A percentile compares a stretch with the other conserved stretches of the same genome.
These are phyloP conservation scores for Phaedon cochleariae DNA, from an alignment of 2,888 invertebrate genomes.

Conservation along the genomic window DNA sequence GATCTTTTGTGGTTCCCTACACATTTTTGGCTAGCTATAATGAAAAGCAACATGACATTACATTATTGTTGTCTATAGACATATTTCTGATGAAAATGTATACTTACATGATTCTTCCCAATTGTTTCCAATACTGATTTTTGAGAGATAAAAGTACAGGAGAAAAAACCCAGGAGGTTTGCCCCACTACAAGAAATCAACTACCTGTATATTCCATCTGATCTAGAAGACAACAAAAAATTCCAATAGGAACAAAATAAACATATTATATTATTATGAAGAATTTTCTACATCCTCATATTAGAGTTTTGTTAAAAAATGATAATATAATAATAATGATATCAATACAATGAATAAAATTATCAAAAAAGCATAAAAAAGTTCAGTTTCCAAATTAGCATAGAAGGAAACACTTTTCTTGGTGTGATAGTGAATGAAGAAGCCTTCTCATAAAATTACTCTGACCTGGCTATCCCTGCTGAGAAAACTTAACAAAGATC, in stretches of 20 bases:
- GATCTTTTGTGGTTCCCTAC: too few relatives aligned
- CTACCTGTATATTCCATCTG: neutral
- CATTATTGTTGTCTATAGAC: too few relatives aligned
- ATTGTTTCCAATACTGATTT: too few relatives aligned
- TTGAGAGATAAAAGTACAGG: too few relatives aligned
- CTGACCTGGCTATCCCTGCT: constrained; percentile 53
- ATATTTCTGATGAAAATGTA: too few relatives aligned
- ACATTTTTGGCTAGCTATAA: too few relatives aligned
- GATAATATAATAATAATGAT: neutral
- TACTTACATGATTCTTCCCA: too few relatives aligned
- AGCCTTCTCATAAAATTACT: constrained; percentile 32
- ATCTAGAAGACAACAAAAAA: neutral
- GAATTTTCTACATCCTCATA: neutral
- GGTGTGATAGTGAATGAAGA: constrained; percentile 24
- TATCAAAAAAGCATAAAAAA: neutral
- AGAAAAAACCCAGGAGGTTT: neutral
- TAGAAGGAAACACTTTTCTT: constrained; percentile 21
- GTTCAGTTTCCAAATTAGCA: neutral
- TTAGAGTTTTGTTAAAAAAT: neutral
- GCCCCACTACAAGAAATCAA: neutral
- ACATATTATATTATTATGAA: neutral
- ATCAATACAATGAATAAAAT: neutral
- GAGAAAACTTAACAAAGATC: constrained; percentile 57
- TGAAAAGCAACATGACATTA: too few relatives aligned
- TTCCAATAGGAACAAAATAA: neutral